These are phyloP conservation scores for Orchesella cincta DNA, from an alignment of 1,140 invertebrate species.

Conservation along the genomic window DNA sequence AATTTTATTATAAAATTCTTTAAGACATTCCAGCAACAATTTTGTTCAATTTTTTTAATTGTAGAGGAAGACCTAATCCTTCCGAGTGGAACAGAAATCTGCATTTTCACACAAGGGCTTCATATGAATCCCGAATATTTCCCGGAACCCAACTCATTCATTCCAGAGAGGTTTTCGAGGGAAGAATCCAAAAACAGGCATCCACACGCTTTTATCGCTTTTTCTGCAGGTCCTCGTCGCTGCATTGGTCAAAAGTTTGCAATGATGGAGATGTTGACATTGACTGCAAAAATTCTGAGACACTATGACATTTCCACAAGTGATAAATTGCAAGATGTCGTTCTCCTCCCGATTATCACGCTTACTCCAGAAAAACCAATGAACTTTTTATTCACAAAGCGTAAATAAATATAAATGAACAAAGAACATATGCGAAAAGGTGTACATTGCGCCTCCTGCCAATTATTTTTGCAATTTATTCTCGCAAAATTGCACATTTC, in stretches of 20 bases:
- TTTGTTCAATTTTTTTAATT: not conserved
- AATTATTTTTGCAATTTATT: too few relatives aligned
- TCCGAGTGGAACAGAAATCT: not conserved
- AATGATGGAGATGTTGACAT: slow-evolving; percentile 63
- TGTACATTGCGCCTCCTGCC: too few relatives aligned
- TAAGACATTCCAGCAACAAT: not conserved
- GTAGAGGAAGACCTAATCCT: not conserved
- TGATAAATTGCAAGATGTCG: not conserved
- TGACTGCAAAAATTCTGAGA: slow-evolving; percentile 49
- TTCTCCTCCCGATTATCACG: not conserved
- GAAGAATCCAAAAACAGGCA: not conserved
- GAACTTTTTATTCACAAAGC: too few relatives aligned
- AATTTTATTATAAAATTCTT: not conserved
- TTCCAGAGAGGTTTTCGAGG: not conserved
- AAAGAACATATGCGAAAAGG: too few relatives aligned
- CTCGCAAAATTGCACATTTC: too few relatives aligned
- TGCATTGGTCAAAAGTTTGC: slow-evolving; percentile 59
- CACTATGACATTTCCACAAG: not conserved
- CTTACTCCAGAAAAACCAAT: not conserved
- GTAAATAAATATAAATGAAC: too few relatives aligned
- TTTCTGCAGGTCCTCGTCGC: not conserved
- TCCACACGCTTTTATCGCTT: not conserved
- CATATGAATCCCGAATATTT: not conserved
- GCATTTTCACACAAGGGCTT: not conserved
- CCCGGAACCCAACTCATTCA: not conserved